phyloP scores from a whole-genome alignment of 2,113 vertebrate genomes.

The Neolamprologus toae region DNA sequence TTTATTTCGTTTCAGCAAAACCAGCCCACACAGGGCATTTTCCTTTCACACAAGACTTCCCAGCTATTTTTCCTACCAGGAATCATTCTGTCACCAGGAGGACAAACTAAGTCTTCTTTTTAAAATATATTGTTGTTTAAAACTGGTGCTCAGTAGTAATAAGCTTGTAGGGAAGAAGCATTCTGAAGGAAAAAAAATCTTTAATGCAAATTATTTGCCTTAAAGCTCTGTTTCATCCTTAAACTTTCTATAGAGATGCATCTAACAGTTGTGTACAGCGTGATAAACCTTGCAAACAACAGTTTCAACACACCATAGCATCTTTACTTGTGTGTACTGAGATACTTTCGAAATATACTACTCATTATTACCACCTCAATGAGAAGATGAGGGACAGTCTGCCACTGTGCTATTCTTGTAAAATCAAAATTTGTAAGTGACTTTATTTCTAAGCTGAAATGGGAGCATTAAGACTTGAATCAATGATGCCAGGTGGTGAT shows the following conservation, averaged over 20 bases:
- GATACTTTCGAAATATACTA: background rate
- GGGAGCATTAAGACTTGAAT: background rate
- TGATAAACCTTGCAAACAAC: background rate
- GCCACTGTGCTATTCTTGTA: background rate
- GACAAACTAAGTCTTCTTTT: background rate
- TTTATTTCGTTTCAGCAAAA: background rate
- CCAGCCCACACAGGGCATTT: background rate
- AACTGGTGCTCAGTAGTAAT: background rate
- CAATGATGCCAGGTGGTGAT: background rate
- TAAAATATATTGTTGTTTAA: background rate
- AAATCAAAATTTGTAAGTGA: background rate
- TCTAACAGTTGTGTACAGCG: background rate
- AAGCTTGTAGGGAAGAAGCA: background rate
- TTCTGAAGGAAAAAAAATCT: background rate
- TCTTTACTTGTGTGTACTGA: background rate
- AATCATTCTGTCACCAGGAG: background rate
- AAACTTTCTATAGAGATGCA: background rate
- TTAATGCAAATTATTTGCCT: background rate
- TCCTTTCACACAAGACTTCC: background rate
- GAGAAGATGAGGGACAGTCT: background rate
- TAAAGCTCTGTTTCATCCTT: background rate
- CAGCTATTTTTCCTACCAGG: background rate
- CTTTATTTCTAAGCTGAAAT: no score
- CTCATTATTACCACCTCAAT: background rate
- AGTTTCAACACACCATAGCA: background rate